Base-by-base conservation (phyloP, 2,888 invertebrate genomes). In the Callyntrura sp. region DNA sequence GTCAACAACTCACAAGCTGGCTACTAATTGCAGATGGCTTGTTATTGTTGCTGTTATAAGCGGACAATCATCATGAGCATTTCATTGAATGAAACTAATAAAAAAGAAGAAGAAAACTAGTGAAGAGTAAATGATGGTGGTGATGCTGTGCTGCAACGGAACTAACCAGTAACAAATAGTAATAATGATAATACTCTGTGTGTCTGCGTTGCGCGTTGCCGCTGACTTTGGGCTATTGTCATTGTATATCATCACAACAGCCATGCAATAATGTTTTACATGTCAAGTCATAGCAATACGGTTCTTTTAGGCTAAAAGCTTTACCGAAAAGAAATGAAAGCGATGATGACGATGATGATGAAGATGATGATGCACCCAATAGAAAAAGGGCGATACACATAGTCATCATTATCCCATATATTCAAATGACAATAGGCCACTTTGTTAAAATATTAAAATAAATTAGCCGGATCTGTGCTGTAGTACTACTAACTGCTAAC, bases 21-120 rank as follows among this genome's bases (percentile, higher is more conserved):
- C 57, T n/a, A 76, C 90, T 90, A 90, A 90, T 90, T 90, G 88
- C 70, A 83, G 85, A 84, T 88, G 86, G 57, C 81, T 87, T 87
- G 65, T 87, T 79, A 81, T 81, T 86, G 81, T 79, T 79, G 20
- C 57, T 79, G 35, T 62, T 62, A 23, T 28, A 62, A 17, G 12
- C 48, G 20, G 25, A 45, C 60, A 76, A 43, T 78, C 78, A 85
- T 85, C 51, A 78, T 78, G 45, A 85, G 9, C 78, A 70, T 79
- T 68, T 82, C 28, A 62, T 76, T 73, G 73, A 87, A 81, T 57
- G 70, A 70, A 87, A 87, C 55, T 43, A 87, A 87, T 81, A 87
- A 87, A 81, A 81, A 62, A 45, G n/a, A 73, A 35, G 28, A 14
- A 51, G n/a, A 84, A 55, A 86, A 79, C 51, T 76, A 35, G 35